Conservation (phyloP, 2,888 invertebrate species). For the Opisthograptis luteolata region DNA sequence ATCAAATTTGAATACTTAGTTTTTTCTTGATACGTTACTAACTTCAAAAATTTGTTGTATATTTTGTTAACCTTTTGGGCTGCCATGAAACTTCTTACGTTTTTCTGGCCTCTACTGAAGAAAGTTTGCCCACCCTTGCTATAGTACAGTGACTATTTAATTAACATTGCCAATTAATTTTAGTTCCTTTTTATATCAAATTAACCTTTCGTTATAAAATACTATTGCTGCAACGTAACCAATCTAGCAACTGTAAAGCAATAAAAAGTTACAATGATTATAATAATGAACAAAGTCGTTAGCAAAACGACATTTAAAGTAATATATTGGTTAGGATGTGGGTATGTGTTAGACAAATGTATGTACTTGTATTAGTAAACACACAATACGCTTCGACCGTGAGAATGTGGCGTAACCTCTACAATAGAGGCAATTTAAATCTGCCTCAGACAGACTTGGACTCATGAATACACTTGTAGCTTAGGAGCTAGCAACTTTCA, state of each 20-base stretch:
- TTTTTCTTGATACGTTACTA: no score
- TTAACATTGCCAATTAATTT: no score
- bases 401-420: conserved; percentile 71
- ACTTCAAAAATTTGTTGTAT: no score
- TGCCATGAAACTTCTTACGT: no score
- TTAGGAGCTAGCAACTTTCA: neutral
- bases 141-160: no score
- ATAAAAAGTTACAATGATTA: conserved; percentile 22
- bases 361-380: conserved; percentile 2
- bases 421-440: conserved; percentile 72
- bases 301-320: conserved; percentile 30
- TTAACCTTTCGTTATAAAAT: no score
- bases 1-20: no score
- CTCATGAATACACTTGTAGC: conserved; percentile 49
- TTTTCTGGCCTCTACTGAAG: no score
- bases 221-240: neutral
- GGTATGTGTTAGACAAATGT: conserved; percentile 1
- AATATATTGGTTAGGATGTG: neutral
- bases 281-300: conserved; percentile 30
- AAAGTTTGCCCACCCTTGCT: no score
- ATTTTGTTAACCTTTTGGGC: no score
- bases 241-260: neutral
- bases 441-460: conserved; percentile 64
- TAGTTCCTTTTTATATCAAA: no score
- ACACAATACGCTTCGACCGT: conserved; percentile 57